phyloP scores from a whole-genome alignment of 2,888 invertebrate genomes.

The Oscheius sp. region DNA sequence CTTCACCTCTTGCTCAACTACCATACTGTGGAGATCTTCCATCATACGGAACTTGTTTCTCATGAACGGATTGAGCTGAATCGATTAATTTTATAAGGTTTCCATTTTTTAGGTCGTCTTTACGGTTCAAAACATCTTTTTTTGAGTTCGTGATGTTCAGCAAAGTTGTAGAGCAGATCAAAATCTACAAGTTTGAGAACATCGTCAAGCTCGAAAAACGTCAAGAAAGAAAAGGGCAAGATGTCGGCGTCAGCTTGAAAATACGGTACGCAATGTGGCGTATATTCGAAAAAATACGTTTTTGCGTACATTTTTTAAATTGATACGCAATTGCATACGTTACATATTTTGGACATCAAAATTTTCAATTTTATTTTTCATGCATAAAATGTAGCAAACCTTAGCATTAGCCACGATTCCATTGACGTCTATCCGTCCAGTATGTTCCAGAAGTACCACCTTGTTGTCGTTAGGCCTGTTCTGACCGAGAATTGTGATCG shows the following conservation, averaged over 20 bases:
- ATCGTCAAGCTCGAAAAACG: not conserved
- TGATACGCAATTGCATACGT: not conserved
- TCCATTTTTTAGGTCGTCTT: not conserved
- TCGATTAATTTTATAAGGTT: not conserved
- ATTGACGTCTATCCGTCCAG: slow-evolving; percentile 66
- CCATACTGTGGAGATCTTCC: slow-evolving; percentile 63
- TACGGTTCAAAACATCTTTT: not conserved
- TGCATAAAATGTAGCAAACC: slow-evolving; percentile 15
- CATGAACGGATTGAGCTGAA: slow-evolving; percentile 65
- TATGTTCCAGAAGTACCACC: slow-evolving; percentile 61
- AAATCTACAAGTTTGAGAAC: not conserved
- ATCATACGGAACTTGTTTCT: slow-evolving; percentile 68
- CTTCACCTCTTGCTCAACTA: slow-evolving; percentile 53
- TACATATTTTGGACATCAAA: not conserved
- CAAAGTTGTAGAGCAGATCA: slow-evolving; percentile 1
- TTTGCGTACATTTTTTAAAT: not conserved
- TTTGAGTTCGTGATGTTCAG: not conserved
- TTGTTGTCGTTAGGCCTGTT: slow-evolving; percentile 57
- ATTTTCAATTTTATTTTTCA: too few relatives aligned
- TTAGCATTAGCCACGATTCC: slow-evolving; percentile 54
- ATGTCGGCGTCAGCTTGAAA: not conserved
- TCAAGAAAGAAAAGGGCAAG: not conserved
- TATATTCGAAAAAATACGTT: not conserved
- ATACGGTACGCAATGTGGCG: too few relatives aligned
- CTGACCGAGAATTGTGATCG: slow-evolving; percentile 64